Evolutionary conservation across 2,797 vertebrate species (phyloP), one percentile per base, ranked within the genome.

Genomic region (Hyperoplus lanceolatus): DNA sequence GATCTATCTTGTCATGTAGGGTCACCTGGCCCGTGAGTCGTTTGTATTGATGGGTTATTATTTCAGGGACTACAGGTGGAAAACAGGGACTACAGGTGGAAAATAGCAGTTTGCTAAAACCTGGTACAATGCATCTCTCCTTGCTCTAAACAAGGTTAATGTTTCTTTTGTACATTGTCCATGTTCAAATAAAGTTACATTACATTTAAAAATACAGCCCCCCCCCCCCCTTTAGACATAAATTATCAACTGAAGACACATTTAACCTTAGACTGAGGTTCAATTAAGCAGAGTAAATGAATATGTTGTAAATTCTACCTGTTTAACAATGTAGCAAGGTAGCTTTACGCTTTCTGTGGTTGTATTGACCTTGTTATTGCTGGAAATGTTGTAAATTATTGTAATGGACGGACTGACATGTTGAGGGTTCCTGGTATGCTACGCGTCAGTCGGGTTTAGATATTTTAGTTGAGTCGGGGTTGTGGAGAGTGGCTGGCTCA

Each of bases 11-110:
- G 16, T n/a, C 36, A 50, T 14, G 9, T 14, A 15, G 56, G 11
- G 14, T 12, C 36, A 60, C 4, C 3, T 14, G 21, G 18, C 5
- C 43, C 59, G 6, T 36, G 67, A 55, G 42, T 39, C 46, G 42
- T 61, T 78, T 68, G 4, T 43, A 48, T 29, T 18, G 9, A 73
- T 12, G 0, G 42, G 16, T 66, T 42, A 75, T 78, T 56, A 57
- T 54, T 29, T 29, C 29, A 29, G 29, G 29, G 29, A 29, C 29
- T 29, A 29, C 29, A 29, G 29, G 29, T 29, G 29, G 3, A 29
- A 29, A 29, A 29, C 29, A 29, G 29, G 29, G 29, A 29, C 0
- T 29, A 29, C 29, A 29, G 29, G 29, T 29, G 29, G 29, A 29
- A 29, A 29, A 29, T 29, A 29, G 29, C 29, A 29, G 29, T 29